These are phyloP conservation scores for Hyperopisus bebe DNA, from an alignment of 2,113 vertebrate species.

Conservation along the genomic window DNA sequence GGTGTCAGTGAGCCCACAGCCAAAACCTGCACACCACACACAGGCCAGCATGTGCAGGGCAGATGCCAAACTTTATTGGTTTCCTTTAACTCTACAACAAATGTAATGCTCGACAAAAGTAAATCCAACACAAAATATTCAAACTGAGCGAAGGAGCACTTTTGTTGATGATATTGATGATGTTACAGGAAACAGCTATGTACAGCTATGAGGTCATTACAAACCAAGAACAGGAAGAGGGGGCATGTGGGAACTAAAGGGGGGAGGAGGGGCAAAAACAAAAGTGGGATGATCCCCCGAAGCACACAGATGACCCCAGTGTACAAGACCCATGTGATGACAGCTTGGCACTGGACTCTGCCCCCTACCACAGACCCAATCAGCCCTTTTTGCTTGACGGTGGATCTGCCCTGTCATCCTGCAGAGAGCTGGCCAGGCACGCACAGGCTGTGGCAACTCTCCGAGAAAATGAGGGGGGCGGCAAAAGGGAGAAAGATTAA, in stretches of 20 bases:
- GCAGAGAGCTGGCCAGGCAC: neutral
- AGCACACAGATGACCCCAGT: constrained; percentile 42
- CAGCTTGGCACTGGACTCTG: constrained; percentile 55
- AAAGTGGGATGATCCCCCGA: constrained; percentile 35
- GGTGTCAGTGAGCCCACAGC: neutral
- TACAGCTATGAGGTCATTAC: constrained; percentile 55
- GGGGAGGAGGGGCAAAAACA: constrained; percentile 21
- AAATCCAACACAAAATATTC: constrained; percentile 57
- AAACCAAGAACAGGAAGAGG: constrained; percentile 24
- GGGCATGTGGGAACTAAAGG: constrained; percentile 46
- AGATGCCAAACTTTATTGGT: constrained; percentile 47
- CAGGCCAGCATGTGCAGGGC: constrained; percentile 15
- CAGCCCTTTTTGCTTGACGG: constrained; percentile 38
- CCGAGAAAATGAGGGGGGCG: neutral
- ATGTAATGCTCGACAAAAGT: constrained; percentile 54
- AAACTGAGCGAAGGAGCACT: constrained; percentile 59
- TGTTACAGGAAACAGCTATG: constrained; percentile 55
- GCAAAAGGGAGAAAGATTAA: constrained; percentile 17
- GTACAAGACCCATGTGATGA: constrained; percentile 48
- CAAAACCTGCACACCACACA: neutral
- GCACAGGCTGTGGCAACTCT: constrained; percentile 21
- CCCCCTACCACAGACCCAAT: constrained; percentile 9
- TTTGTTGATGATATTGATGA: constrained; percentile 42
- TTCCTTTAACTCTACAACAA: constrained; percentile 58
- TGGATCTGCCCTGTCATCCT: constrained; percentile 24